A percentile compares a stretch with the other conserved stretches of the same genome.
phyloP scores from a whole-genome alignment of 2,113 vertebrate species.

The Megaptera novaeangliae region DNA sequence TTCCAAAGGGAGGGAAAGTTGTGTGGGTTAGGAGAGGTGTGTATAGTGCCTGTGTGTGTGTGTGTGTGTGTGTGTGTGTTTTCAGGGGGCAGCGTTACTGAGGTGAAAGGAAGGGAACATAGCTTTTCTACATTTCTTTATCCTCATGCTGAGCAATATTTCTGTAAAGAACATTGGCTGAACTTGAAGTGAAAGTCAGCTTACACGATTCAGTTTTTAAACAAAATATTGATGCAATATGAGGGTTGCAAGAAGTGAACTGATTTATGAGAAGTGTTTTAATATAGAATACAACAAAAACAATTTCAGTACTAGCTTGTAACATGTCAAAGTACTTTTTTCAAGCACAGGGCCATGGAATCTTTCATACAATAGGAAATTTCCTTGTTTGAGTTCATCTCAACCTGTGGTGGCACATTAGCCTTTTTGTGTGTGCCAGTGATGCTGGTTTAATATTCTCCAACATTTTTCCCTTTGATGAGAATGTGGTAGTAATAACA shows the following conservation, averaged over 20 bases:
- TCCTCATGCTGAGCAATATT: not conserved
- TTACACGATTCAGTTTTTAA: not conserved
- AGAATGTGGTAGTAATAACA: not conserved
- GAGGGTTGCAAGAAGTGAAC: not conserved
- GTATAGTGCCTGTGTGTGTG: rapidly evolving
- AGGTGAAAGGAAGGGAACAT: not conserved
- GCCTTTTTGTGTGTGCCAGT: not conserved
- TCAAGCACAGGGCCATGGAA: not conserved
- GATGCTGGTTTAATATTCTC: not conserved
- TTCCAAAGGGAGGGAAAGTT: not conserved
- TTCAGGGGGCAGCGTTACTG: not conserved
- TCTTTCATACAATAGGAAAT: not conserved
- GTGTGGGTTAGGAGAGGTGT: not conserved
- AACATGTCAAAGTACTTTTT: not conserved
- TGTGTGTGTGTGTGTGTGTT: not conserved
- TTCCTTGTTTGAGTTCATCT: not conserved
- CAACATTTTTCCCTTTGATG: not conserved
- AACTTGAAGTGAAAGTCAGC: not conserved
- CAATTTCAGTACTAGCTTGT: not conserved
- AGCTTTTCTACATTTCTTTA: not conserved
- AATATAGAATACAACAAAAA: not conserved
- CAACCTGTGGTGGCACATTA: not conserved
- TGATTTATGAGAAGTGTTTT: not conserved
- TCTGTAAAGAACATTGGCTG: not conserved
- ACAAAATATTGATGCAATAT: not conserved